Evolutionary conservation across 2,888 invertebrate genomes (phyloP), one percentile per base, ranked within the genome.

Genomic region (Limnephilus rhombicus): DNA sequence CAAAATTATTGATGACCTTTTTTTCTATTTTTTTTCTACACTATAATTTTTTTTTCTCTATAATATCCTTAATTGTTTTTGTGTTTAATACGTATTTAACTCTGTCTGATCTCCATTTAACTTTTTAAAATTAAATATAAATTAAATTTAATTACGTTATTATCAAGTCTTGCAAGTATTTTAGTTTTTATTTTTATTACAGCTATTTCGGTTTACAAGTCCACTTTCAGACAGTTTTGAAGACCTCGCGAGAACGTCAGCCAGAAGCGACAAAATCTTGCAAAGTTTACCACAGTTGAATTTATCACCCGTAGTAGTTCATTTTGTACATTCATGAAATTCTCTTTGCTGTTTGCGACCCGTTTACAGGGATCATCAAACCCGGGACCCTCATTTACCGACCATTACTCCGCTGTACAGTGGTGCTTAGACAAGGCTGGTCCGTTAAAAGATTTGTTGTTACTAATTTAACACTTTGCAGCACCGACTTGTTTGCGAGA

Each of bases 371-470:
- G n/a, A 29, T 41, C 89, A 37, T 81, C 45, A 81, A 53, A 49
- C 86, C n/a, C 53, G 24, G 88, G 34, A 53, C 45, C 89, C 89
- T 29, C 89, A 41, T 68, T 81, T 80, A 15, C 81, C 81, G 80
- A 29, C 31, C n/a, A 29, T 80, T 81, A 81, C 81, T 29, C 45
- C n/a, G 29, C 45, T n/a, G 18, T n/a, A 80, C 49, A 53, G 49
- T 88, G 80, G 34, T 68, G 34, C 68, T 88, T 80, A 68, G 68
- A 34, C 68, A n/a, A 68, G 68, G 18, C 41, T n/a, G 5, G 41
- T 81, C 80, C 89, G 45, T 89, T 68, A 81, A 81, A 89, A 89
- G 89, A 89, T 80, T 89, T 89, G 89, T 89, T 81, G 89, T 49
- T 15, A 29, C 88, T 68, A 29, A 88, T 68, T 88, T 68, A 24